Base-by-base conservation (phyloP, 1,140 invertebrate species). In the Drosophila athabasca region DNA sequence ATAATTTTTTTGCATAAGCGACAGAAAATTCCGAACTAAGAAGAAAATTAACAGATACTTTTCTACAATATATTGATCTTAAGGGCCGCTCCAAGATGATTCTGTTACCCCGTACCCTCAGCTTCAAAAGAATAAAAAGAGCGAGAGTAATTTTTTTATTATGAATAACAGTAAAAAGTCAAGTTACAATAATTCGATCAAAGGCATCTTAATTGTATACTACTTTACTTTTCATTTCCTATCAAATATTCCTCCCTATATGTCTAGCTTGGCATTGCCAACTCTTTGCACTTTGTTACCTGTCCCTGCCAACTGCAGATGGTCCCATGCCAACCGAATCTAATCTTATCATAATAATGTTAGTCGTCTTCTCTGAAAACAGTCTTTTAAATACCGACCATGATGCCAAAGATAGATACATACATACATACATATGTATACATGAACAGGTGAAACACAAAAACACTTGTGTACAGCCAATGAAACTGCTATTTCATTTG, bases 281-380 rank as follows among this genome's bases (percentile, higher is more conserved):
- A 15, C 62, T 50, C 31, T 43, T 49, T 29, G 67, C 81, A 61
- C 44, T 49, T 41, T 74, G 46, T 52, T 85, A 81, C 82, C 69
- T 78, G 51, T 58, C 9, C 46, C 17, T 76, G 62, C 51, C 64
- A 64, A 59, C 35, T 70, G 66, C 82, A 78, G 78, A 76, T 87
- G 81, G 48, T 29, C 31, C 44, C 13, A 4, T 48, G 69, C 65
- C 65, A 71, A 50, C 74, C 65, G 69, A 71, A 59, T 67, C 69
- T 85, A 87, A 87, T 87, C 82, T 87, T 72, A 85, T 87, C 82
- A 81, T 70, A 62, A 67, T 75, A 75, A 51, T 67, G 75, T 69
- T 73, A 81, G 71, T 44, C 55, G 45, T 45, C 43, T 17, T 57
- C 46, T 17, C 17, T 26, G 43, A 48, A 45, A 52, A 15, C n/a